These are phyloP conservation scores for Atrina japonica DNA, from an alignment of 2,888 invertebrate genomes.

Conservation along the genomic window DNA sequence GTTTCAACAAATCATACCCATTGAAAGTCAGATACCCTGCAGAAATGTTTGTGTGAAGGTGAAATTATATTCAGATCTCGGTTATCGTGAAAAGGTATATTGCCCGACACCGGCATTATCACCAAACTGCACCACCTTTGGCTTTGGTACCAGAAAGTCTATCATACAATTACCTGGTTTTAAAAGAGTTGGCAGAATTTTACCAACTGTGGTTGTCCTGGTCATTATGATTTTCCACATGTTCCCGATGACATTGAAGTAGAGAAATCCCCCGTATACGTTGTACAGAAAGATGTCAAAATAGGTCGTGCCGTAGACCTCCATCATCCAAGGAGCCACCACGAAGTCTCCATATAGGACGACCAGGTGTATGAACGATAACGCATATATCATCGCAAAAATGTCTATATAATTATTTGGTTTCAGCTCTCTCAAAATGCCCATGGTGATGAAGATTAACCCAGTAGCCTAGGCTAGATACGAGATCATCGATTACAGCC, in stretches of 20 bases:
- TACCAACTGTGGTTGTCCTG: slow-evolving; percentile 83
- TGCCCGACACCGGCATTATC: too few relatives aligned
- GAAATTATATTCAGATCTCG: too few relatives aligned
- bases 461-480: too few relatives aligned
- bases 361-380: slow-evolving; percentile 28
- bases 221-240: slow-evolving; percentile 88
- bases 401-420: slow-evolving; percentile 29
- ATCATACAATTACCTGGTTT: slow-evolving; percentile 34
- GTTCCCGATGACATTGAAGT: slow-evolving; percentile 90
- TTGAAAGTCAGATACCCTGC: too few relatives aligned
- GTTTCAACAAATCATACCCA: too few relatives aligned
- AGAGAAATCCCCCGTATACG: slow-evolving; percentile 82
- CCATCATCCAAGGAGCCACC: slow-evolving; percentile 37
- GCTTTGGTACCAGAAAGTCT: too few relatives aligned
- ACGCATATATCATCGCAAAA: slow-evolving; percentile 28
- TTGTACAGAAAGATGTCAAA: slow-evolving; percentile 30
- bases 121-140: too few relatives aligned
- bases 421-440: slow-evolving; percentile 21
- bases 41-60: too few relatives aligned
- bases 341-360: slow-evolving; percentile 33
- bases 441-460: slow-evolving; percentile 21
- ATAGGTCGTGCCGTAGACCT: slow-evolving; percentile 21
- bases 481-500: too few relatives aligned
- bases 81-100: too few relatives aligned
- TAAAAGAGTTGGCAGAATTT: slow-evolving; percentile 37